Base-by-base conservation (phyloP, 1,140 invertebrate species). In the Paralvinella palmiformis region DNA sequence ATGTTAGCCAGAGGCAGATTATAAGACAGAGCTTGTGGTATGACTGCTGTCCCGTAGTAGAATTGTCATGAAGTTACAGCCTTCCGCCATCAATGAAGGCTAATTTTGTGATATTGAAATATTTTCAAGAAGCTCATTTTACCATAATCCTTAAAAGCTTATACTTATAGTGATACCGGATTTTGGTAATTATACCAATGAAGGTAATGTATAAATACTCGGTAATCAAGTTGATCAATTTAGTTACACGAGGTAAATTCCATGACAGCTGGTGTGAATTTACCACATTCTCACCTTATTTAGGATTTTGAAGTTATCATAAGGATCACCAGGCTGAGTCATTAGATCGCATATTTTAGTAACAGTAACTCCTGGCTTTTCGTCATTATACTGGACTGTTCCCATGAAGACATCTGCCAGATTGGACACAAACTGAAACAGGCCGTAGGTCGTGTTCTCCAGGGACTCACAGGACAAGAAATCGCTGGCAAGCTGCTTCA, bases 381-480 rank as follows among this genome's bases (percentile, higher is more conserved):
- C 92, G 74, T 92, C 89, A 76, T 95, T 96, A 75, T 96, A 96
- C 71, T 96, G 92, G 0, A 94, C 91, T 45, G 94, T 83, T 29
- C 87, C 91, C 74, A 78, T 75, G 50, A 83, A 74, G 78, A 91
- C 89, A 37, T 86, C 85, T 1, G 91, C 89, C 29, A 95, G 76
- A 52, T 84, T 86, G 70, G 88, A 87, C 71, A 87, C 91, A 35
- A 95, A 87, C 74, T 88, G 92, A 0, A 87, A 82, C 4, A 92
- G 85, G 61, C 72, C 72, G 24, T 87, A n/a, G n/a, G n/a, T 80
- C 22, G 66, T 64, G 24, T 56, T 52, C 65, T 83, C 84, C 48
- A 85, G 68, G 52, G 85, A 80, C 70, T 88, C 85, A 71, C 92
- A 96, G 0, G 92, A 84, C 62, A 37, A 45, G 52, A 73, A 73